phyloP scores from a whole-genome alignment of 1,140 invertebrate genomes.

The Cotesia typhae region DNA sequence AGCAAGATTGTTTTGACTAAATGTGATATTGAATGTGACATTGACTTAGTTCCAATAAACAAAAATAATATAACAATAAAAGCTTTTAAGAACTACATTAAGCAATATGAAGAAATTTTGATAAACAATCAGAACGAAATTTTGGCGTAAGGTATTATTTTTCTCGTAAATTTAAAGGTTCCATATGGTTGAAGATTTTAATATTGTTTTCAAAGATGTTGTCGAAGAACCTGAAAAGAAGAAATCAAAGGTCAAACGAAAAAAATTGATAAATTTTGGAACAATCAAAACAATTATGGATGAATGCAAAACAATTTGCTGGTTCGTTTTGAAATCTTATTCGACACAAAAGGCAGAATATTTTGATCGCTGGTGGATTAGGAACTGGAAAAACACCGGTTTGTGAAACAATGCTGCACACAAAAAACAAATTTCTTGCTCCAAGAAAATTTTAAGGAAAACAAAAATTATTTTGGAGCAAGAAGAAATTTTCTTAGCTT shows the following conservation, averaged over 20 bases:
- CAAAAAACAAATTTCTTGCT: no score
- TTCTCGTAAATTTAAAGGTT: no score
- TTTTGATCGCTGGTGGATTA: constrained; percentile 70
- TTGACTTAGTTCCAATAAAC: constrained; percentile 62
- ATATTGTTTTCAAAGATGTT: no score
- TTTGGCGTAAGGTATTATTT: no score
- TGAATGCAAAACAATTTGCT: neutral
- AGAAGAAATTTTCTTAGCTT: no score
- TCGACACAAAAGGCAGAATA: constrained; percentile 46
- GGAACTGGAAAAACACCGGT: constrained; percentile 81
- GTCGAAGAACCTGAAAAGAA: no score
- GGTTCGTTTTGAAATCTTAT: neutral
- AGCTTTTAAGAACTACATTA: neutral
- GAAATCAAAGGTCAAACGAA: no score
- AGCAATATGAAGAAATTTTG: neutral
- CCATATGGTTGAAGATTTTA: no score
- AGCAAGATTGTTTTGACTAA: constrained; percentile 57
- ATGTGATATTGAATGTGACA: constrained; percentile 45
- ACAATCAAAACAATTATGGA: neutral
- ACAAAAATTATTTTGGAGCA: no score
- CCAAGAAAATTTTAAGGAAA: no score
- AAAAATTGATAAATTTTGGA: no score
- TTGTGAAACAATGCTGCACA: constrained; percentile 68
- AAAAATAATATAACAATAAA: neutral
- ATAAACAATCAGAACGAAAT: neutral